Evolutionary conservation across 1,140 invertebrate genomes (phyloP).

Genomic region (Drosophila pseudoananassae): DNA sequence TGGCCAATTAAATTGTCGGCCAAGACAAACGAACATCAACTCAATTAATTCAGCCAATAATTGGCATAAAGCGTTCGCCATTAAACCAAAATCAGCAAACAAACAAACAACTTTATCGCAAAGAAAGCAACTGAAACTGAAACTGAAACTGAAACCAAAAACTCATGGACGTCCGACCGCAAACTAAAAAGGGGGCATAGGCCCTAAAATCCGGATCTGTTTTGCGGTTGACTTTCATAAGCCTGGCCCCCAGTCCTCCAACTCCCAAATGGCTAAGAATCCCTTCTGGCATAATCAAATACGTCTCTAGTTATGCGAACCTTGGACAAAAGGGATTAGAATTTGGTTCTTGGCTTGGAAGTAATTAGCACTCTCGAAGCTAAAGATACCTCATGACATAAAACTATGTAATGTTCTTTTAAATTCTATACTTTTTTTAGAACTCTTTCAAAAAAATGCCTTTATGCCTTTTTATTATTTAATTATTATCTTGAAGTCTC

Average conservation of each 20-base stretch:
- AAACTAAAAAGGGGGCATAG: no score
- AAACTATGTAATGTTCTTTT: no score
- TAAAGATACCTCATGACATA: neutral
- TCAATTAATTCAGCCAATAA: constrained; percentile 31
- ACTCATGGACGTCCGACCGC: neutral
- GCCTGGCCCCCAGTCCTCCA: neutral
- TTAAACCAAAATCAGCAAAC: constrained; percentile 19
- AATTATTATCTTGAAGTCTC: neutral
- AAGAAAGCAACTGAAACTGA: constrained; percentile 20
- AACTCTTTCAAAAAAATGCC: neutral
- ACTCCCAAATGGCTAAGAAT: constrained; percentile 1
- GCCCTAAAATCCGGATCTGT: constrained; percentile 13
- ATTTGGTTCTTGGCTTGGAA: neutral
- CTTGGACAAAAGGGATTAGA: neutral
- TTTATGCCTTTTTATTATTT: neutral
- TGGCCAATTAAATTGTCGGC: constrained; percentile 12
- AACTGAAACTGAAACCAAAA: constrained; percentile 1
- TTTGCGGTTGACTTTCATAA: constrained; percentile 41
- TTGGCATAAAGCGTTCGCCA: constrained; percentile 22
- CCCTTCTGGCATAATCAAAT: constrained; percentile 37
- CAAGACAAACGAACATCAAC: constrained; percentile 18
- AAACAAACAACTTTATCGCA: constrained; percentile 12
- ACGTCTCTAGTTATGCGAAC: neutral
- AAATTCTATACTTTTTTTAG: no score
- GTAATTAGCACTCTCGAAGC: neutral